Conservation (phyloP, 2,113 vertebrate genomes). For the Rhynchopsitta pachyrhyncha region DNA sequence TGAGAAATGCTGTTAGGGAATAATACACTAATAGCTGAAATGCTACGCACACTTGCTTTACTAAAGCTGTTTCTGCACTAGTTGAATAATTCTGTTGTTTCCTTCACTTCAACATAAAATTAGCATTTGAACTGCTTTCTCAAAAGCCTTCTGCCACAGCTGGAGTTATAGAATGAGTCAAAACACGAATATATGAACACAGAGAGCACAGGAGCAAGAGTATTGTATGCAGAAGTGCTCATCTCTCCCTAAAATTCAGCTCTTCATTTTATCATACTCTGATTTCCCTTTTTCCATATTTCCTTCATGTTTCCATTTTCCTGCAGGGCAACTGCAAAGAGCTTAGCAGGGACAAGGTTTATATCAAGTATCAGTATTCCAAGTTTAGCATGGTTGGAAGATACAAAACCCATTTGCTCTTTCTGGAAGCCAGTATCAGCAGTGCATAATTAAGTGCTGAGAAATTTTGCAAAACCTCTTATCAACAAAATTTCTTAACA, state of each 20-base stretch:
- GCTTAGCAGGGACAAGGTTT: not conserved
- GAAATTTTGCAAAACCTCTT: not conserved
- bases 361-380: not conserved
- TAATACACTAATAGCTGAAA: not conserved
- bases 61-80: not conserved
- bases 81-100: slow-evolving; percentile 37
- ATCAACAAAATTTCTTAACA: not conserved
- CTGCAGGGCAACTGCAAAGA: slow-evolving; percentile 29
- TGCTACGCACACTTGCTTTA: not conserved
- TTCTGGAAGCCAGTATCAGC: not conserved
- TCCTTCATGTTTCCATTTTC: not conserved
- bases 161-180: not conserved
- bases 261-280: not conserved
- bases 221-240: not conserved
- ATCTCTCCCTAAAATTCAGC: not conserved
- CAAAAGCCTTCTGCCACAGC: not conserved
- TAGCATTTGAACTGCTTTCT: not conserved
- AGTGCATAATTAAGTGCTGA: not conserved
- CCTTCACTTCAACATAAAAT: not conserved
- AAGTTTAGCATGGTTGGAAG: not conserved
- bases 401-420: not conserved
- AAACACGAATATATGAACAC: not conserved
- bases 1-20: not conserved
- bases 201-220: not conserved
- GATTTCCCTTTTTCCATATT: slow-evolving; percentile 10